Evolutionary conservation across 2,113 vertebrate species (phyloP).

Genomic region (Psittacara wagleri): DNA sequence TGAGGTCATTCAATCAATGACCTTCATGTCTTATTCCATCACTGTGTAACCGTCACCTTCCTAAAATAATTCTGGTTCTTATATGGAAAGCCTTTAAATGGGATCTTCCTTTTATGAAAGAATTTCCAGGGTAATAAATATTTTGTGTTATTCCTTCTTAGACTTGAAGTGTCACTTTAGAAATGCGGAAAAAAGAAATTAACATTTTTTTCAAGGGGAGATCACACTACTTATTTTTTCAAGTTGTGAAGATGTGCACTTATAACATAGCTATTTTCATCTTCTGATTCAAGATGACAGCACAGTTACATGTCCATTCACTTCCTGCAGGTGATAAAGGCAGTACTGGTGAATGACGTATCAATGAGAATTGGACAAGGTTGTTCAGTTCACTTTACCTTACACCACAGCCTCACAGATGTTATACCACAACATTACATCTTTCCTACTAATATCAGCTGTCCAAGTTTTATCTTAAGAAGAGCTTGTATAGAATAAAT

Average conservation of each 20-base stretch:
- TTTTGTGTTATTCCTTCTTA: background rate
- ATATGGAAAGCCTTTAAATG: background rate
- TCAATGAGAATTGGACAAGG: background rate
- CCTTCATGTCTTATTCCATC: background rate
- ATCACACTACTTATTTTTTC: background rate
- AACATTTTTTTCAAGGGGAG: background rate
- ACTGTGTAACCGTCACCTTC: background rate
- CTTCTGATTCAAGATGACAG: background rate
- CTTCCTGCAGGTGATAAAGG: background rate
- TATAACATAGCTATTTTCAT: background rate
- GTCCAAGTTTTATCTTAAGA: background rate
- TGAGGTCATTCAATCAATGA: background rate
- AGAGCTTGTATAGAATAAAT: background rate
- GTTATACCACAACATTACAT: fast-evolving
- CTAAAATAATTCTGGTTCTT: background rate
- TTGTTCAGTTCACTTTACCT: background rate
- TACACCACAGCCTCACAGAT: background rate
- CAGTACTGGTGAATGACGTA: background rate
- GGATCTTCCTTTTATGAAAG: background rate
- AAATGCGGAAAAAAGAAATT: background rate
- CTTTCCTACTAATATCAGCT: background rate
- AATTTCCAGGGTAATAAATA: background rate
- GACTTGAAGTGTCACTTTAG: background rate
- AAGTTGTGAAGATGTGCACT: background rate
- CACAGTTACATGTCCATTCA: background rate